phyloP scores from a whole-genome alignment of 1,140 invertebrate genomes.

The Drosophila tristis region DNA sequence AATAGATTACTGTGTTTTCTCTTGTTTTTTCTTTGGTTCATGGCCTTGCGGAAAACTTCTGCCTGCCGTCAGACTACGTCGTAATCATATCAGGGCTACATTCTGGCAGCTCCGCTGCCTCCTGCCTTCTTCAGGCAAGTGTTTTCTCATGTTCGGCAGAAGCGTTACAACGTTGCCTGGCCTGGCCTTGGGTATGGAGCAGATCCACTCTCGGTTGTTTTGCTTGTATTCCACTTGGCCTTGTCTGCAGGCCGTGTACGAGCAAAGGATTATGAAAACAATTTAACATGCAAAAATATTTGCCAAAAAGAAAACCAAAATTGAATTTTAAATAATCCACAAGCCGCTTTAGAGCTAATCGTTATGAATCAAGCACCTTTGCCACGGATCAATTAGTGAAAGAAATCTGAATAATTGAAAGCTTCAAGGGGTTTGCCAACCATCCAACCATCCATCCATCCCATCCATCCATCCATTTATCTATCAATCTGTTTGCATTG shows the following conservation, averaged over 20 bases:
- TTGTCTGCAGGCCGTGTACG: conserved; percentile 4
- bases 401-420: neutral
- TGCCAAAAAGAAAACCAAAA: conserved; percentile 20
- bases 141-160: conserved; percentile 39
- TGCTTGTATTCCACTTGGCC: conserved; percentile 23
- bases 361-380: neutral
- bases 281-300: neutral
- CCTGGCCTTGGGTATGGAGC: conserved; percentile 12
- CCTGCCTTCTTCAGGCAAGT: conserved; percentile 20
- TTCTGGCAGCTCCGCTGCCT: conserved; percentile 36
- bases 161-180: conserved; percentile 36
- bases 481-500: neutral
- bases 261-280: conserved; percentile 27
- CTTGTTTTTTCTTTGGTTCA: neutral
- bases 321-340: conserved; percentile 23
- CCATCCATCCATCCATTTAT: too few species aligned
- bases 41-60: conserved; percentile 43
- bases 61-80: conserved; percentile 27
- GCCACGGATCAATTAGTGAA: neutral
- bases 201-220: conserved; percentile 15
- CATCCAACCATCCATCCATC: too few species aligned
- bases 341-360: conserved; percentile 31
- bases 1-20: neutral
- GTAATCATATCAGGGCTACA: conserved; percentile 70
- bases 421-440: too few species aligned